Conservation (phyloP, 1,140 invertebrate species). For the Aradophagus sp. region DNA sequence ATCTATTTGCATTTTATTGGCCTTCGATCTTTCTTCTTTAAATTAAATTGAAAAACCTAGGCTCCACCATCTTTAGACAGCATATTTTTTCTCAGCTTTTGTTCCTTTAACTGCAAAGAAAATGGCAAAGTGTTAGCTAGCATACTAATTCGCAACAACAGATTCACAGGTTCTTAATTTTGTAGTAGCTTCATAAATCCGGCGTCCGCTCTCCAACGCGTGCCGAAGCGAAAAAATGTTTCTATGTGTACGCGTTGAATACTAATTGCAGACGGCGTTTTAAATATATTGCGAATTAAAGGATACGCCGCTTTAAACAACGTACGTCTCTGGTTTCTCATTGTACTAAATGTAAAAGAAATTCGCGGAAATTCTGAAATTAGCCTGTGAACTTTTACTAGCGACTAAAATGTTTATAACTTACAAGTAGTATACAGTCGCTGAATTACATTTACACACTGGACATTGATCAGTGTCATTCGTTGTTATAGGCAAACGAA, state of each 20-base stretch:
- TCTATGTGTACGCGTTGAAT: constrained; percentile 57
- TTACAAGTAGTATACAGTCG: too few species aligned
- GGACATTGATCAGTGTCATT: too few species aligned
- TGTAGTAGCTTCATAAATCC: constrained; percentile 67
- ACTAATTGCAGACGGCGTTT: constrained; percentile 58
- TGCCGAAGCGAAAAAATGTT: constrained; percentile 64
- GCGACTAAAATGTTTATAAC: too few species aligned
- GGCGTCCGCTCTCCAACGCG: constrained; percentile 50
- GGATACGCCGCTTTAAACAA: constrained; percentile 9
- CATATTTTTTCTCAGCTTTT: constrained; percentile 30
- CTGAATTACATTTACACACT: too few species aligned
- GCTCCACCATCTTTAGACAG: constrained; percentile 26
- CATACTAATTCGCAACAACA: constrained; percentile 72
- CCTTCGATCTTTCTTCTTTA: constrained; percentile 57
- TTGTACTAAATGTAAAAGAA: too few species aligned
- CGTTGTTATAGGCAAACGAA: too few species aligned
- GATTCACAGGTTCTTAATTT: constrained; percentile 73
- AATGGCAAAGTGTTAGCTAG: constrained; percentile 63
- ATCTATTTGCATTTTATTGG: constrained; percentile 57
- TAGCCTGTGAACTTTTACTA: too few species aligned
- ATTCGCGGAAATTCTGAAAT: too few species aligned
- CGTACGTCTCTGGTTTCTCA: too few species aligned
- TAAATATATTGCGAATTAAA: constrained; percentile 41
- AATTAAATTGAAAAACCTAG: constrained; percentile 53
- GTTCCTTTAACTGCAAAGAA: constrained; percentile 44